Evolutionary conservation across 2,888 invertebrate species (phyloP), one percentile per base, ranked within the genome.

Genomic region (Byasa hedistus): DNA sequence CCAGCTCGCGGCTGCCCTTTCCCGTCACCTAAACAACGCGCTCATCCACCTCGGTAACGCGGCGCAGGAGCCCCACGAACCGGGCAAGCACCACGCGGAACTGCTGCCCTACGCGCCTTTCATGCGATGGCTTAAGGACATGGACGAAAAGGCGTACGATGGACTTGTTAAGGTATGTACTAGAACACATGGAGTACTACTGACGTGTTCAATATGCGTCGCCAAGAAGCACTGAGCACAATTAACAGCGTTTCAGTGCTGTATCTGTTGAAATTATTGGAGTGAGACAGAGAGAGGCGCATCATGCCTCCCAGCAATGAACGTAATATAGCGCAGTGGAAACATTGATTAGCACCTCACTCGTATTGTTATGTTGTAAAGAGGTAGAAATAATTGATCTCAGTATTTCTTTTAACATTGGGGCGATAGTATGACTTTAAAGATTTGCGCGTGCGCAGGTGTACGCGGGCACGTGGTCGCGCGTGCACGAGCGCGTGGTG

Each of bases 11-110:
- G 76, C 76, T 65, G 95, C 96, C 57, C 94, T 99, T 64, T 96
- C 96, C 69, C 94, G 98, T 23, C 98, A 99, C 85, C 93, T 99
- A 61, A 98, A 98, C 84, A 98, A 99, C 91, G 93, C 98, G 62
- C 98, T 99, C 75, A 97, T 98, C 78, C 98, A 99, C 89, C 94
- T 98, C 91, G 98, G 94, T 63, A 93, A 93, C 82, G 93, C 91
- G 79, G 91, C 90, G 62, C 83, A 84, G 69, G 78, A 75, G 69
- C 79, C 77, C 59, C 62, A 95, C 95, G 70, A 59, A 52, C 48
- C 66, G 97, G 95, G 73, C 96, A 75, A 97, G 80, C 96, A 97
- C 73, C 98, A 98, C 89, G 94, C 95, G 66, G 97, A 98, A 81
- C 93, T 99, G 69, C 93, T 94, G 76, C 96, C 96, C 22, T 98